Evolutionary conservation across 1,140 invertebrate genomes (phyloP).

Genomic region (Caligus rogercresseyi): DNA sequence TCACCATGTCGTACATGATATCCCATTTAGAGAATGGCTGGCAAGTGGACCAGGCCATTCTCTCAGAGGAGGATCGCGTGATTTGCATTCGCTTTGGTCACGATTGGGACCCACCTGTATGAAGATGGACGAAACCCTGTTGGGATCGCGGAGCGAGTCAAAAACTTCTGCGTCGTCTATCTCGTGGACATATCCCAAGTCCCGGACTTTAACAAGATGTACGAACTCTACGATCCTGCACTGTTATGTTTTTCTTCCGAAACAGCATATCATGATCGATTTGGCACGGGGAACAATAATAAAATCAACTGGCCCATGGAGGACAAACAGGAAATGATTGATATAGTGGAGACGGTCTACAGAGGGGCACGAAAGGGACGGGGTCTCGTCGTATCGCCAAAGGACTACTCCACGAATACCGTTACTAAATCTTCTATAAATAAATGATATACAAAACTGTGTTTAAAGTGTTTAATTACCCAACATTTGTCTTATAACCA

Average conservation of each 20-base stretch:
- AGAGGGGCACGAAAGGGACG: slow-evolving; percentile 94
- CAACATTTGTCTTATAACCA: too few species aligned
- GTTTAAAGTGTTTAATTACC: too few species aligned
- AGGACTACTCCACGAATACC: slow-evolving; percentile 99
- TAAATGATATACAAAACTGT: too few species aligned
- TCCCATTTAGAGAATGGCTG: slow-evolving; percentile 97
- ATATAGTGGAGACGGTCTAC: slow-evolving; percentile 98
- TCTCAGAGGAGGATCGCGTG: slow-evolving; percentile 92
- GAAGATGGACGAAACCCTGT: slow-evolving; percentile 99
- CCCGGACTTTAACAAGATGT: slow-evolving; percentile 91
- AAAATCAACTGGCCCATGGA: slow-evolving; percentile 99
- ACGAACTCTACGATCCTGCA: slow-evolving; percentile 97
- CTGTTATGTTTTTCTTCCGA: too few species aligned
- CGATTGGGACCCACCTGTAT: slow-evolving; percentile 98
- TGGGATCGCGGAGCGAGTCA: slow-evolving; percentile 94
- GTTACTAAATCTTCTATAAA: slow-evolving; percentile 74
- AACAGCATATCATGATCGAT: slow-evolving; percentile 97
- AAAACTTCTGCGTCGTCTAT: slow-evolving; percentile 90
- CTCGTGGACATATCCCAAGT: slow-evolving; percentile 95
- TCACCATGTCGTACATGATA: slow-evolving; percentile 92
- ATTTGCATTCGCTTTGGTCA: slow-evolving; percentile 64
- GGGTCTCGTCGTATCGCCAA: slow-evolving; percentile 96
- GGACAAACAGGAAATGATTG: slow-evolving; percentile 98
- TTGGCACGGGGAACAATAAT: slow-evolving; percentile 96
- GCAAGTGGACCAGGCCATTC: slow-evolving; percentile 97